Evolutionary conservation across 1,140 invertebrate species (phyloP), one percentile per base, ranked within the genome.

Genomic region (Atta cephalotes): DNA sequence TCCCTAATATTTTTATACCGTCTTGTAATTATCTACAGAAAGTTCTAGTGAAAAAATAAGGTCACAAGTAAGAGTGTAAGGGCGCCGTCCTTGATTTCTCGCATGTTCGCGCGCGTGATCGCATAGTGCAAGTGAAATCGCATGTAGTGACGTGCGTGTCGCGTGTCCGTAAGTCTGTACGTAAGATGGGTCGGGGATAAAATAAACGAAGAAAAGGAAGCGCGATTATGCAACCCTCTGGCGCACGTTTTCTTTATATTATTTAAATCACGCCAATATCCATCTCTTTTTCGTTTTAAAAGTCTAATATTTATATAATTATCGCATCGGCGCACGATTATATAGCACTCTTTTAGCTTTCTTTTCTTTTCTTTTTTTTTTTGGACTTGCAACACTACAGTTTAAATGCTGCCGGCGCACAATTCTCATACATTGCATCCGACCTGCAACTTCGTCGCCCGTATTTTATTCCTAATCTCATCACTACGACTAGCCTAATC

Each of bases 401-500:
- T 65, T 71, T 25, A 53, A 63, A 63, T 74, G 49, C 71, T 62
- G 89, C 79, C 85, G 89, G 85, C 74, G 85, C 85, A 79, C 60
- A 45, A 79, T 49, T 7, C 45, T 74, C 58, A 31, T 72, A 53
- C 58, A 76, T 28, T 63, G 70, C 71, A 70, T 85, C 70, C 58
- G 56, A 35, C 81, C 49, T 88, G 60, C 87, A 84, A 65, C 63
- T 87, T 88, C 78, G 65, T 91, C 82, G 85, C 85, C 85, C 90
- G 62, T 89, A 81, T 70, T 90, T 70, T 90, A 90, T 60, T 89
- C 77, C 87, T 90, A 90, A 86, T 88, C 84, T 91, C 87, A 78
- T 89, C 84, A 80, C 82, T 85, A 89, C 91, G 91, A 92, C 88
- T 92, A 91, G 87, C 84, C 91, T 92, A 90, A 90, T 78, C 81